Base-by-base conservation (phyloP, 2,113 vertebrate genomes). In the Riparia riparia region DNA sequence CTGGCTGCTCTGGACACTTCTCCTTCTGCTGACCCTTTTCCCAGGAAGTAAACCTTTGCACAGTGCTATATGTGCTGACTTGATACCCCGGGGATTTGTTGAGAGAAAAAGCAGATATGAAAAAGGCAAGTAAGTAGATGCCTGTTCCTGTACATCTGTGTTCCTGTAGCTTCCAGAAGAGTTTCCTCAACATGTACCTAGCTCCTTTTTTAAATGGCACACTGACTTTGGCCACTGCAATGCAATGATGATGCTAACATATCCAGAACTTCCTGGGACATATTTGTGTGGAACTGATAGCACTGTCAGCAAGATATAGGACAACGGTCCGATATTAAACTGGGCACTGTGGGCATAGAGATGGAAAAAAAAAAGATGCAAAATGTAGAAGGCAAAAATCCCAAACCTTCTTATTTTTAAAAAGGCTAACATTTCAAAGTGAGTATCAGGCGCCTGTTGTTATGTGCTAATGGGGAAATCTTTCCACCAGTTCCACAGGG, bases 391-490 rank as follows among this genome's bases (percentile, higher is more conserved):
- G 84, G 78, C 26, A 44, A 87, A 57, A 85, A 95, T 82, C 50
- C 37, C 31, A 93, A 82, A 68, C 18, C 13, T 32, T 37, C 7
- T 51, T 54, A 72, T 53, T 79, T 58, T 7, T 18, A 21, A 60
- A 50, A 51, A 44, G 24, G 12, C 16, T 9, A 79, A 32, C 9
- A 63, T 95, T 97, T 94, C 84, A 93, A 96, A 93, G 86, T 2
- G 4, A 94, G 29, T 61, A 80, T 72, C 81, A 69, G 81, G 41
- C 70, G 91, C 89, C 91, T 94, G 95, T 93, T 96, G 84, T 95
- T 89, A 63, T 2, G 8, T 45, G 89, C 89, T 91, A 42, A 85
- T 89, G 84, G 91, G 63, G 45, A 93, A 96, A 89, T 95, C 91
- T 85, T 85, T 81, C 78, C 81, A 60, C 65, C 31, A 24, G 41